Base-by-base conservation (phyloP, 2,113 vertebrate species). In the Sinosuthora webbiana region DNA sequence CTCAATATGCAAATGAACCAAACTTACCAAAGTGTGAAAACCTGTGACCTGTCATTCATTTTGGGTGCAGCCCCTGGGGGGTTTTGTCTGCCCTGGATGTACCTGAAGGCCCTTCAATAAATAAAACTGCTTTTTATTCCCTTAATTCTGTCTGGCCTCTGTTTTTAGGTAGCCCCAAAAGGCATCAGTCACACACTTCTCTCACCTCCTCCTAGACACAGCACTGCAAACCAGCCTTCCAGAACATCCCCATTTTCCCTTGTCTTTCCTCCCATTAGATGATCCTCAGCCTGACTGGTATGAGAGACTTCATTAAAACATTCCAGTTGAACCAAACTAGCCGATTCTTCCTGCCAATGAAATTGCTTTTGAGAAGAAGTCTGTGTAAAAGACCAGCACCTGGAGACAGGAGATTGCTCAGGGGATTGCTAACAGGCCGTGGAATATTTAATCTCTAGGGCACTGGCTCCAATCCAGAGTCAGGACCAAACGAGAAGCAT, bases 221-320 rank as follows among this genome's bases (percentile, higher is more conserved):
- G 68, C 28, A 10, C 52, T 75, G 52, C 45, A 64, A n/a, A 67
- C 28, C 31, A 82, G n/a, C 63, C 50, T 86, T 85, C 35, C 74
- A 91, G 82, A 80, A 82, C 28, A 91, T 13, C 33, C 35, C 39
- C 52, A 3, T 64, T 90, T 88, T 39, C 64, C 64, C 33, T 83
- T 28, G 59, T 50, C 74, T 93, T 63, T 75, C 45, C 75, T 57
- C 70, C 52, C 68, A 69, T 35, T 41, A 60, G 94, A 62, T 67
- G 86, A 74, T 83, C 39, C 52, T 83, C 89, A 93, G 83, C 47
- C 64, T 0, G 1, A 70, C 22, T 60, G 39, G 9, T 70, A 70
- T 15, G 33, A 93, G 64, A 89, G 88, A 90, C 85, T 95, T 94
- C 92, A 94, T 97, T 93, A 93, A 93, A 96, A 95, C 74, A 93